phyloP scores from a whole-genome alignment of 2,888 invertebrate genomes.

The Notodromas monacha region DNA sequence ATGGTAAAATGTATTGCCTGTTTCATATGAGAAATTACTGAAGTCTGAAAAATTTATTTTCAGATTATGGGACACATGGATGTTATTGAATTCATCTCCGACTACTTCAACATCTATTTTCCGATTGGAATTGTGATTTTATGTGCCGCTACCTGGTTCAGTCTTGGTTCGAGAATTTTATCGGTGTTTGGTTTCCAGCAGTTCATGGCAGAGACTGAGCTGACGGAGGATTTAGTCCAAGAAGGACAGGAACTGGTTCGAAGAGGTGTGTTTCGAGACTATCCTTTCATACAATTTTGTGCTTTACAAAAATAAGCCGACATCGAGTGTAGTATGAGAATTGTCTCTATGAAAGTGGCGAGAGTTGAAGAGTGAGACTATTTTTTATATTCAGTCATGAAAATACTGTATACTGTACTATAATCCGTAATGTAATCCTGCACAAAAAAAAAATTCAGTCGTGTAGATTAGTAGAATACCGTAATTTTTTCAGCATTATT shows the following conservation, averaged over 20 bases:
- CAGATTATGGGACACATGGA: constrained; percentile 98
- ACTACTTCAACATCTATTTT: constrained; percentile 96
- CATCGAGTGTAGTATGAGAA: too few relatives aligned
- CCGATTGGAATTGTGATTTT: constrained; percentile 80
- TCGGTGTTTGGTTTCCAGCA: constrained; percentile 82
- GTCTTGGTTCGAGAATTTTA: constrained; percentile 57
- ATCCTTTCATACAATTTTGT: constrained; percentile 6
- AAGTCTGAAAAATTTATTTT: too few relatives aligned
- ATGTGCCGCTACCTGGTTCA: constrained; percentile 73
- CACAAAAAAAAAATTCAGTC: too few relatives aligned
- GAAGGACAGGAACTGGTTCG: constrained; percentile 72
- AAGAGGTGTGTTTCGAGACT: constrained; percentile 27
- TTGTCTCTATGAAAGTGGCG: too few relatives aligned
- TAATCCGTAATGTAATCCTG: too few relatives aligned
- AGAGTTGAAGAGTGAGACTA: too few relatives aligned
- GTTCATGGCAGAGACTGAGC: constrained; percentile 71
- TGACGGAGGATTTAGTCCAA: constrained; percentile 67
- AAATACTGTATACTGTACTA: too few relatives aligned
- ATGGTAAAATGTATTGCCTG: too few relatives aligned
- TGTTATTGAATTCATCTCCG: constrained; percentile 73
- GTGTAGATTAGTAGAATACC: too few relatives aligned
- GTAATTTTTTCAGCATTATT: too few relatives aligned
- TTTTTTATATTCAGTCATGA: too few relatives aligned
- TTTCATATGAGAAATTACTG: background rate
- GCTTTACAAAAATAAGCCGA: too few relatives aligned